Conservation (phyloP, 2,797 vertebrate species). For the Sibirionetta formosa region DNA sequence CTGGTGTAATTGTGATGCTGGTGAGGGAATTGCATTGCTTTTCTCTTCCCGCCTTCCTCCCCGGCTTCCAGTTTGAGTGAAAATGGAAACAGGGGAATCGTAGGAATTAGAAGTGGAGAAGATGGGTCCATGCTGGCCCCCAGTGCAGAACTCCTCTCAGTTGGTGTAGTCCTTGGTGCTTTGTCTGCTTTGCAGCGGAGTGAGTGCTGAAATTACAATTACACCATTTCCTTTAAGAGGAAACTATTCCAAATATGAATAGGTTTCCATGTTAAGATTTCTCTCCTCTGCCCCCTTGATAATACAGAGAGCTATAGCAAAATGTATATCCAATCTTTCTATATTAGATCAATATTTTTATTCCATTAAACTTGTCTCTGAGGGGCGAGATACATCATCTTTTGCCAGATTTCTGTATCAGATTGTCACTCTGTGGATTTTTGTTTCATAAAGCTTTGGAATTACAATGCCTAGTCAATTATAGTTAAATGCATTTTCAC, state of each 20-base stretch:
- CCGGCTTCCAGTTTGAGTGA: neutral
- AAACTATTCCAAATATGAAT: slow-evolving; percentile 60
- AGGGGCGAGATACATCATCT: slow-evolving; percentile 59
- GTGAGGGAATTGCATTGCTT: neutral
- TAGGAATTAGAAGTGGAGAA: neutral
- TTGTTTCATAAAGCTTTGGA: slow-evolving; percentile 81
- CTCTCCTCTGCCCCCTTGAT: slow-evolving; percentile 32
- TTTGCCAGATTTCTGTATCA: slow-evolving; percentile 70
- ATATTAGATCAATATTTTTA: slow-evolving; percentile 77
- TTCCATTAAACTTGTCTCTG: slow-evolving; percentile 65
- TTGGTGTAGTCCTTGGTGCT: neutral
- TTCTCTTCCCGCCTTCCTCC: neutral
- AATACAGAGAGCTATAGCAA: slow-evolving; percentile 37
- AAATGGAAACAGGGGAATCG: neutral
- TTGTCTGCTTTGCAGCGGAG: slow-evolving; percentile 29
- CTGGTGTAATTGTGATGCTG: neutral
- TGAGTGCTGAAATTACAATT: slow-evolving; percentile 30
- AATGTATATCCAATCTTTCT: slow-evolving; percentile 71
- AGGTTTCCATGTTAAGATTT: slow-evolving; percentile 48
- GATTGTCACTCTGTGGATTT: slow-evolving; percentile 67
- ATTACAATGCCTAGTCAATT: slow-evolving; percentile 84
- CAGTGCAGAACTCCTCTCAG: neutral
- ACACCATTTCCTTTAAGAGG: slow-evolving; percentile 60
- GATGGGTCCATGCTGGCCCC: neutral
- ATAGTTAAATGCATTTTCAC: slow-evolving; percentile 86